These are phyloP conservation scores for Pachymerium ferrugineum DNA, from an alignment of 2,888 invertebrate genomes.

Conservation along the genomic window DNA sequence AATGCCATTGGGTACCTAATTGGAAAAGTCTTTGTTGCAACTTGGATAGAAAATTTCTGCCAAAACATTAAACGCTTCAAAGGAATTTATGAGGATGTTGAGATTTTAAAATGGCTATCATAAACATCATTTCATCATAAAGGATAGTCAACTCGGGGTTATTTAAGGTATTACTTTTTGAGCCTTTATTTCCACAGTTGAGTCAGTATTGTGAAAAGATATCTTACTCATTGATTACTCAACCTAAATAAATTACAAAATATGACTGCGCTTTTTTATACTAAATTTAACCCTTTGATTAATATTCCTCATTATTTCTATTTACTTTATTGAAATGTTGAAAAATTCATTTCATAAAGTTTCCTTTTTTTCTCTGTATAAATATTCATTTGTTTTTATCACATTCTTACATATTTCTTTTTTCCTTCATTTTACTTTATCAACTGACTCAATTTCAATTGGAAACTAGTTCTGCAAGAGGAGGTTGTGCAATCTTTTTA, in stretches of 20 bases:
- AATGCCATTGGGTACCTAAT: too few relatives aligned
- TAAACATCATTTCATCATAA: too few relatives aligned
- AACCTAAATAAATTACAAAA: neutral
- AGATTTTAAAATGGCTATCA: too few relatives aligned
- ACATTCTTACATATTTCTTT: neutral
- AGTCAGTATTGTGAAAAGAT: neutral
- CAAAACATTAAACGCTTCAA: too few relatives aligned
- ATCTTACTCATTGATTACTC: neutral
- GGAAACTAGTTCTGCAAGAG: neutral
- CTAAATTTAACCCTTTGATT: too few relatives aligned
- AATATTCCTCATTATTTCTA: too few relatives aligned
- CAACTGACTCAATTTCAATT: constrained; percentile 15
- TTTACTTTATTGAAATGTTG: too few relatives aligned
- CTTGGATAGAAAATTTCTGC: too few relatives aligned
- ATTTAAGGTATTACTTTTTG: neutral
- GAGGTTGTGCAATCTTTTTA: neutral
- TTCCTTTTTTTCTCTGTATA: neutral
- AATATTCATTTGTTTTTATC: neutral
- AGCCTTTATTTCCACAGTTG: neutral
- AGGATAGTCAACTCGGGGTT: neutral
- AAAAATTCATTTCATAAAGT: neutral
- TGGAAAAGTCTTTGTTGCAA: too few relatives aligned
- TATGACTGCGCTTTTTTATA: too few relatives aligned
- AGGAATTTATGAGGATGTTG: too few relatives aligned
- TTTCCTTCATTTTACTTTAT: neutral